Evolutionary conservation across 2,113 vertebrate species (phyloP).

Genomic region (Montifringilla adamsi): DNA sequence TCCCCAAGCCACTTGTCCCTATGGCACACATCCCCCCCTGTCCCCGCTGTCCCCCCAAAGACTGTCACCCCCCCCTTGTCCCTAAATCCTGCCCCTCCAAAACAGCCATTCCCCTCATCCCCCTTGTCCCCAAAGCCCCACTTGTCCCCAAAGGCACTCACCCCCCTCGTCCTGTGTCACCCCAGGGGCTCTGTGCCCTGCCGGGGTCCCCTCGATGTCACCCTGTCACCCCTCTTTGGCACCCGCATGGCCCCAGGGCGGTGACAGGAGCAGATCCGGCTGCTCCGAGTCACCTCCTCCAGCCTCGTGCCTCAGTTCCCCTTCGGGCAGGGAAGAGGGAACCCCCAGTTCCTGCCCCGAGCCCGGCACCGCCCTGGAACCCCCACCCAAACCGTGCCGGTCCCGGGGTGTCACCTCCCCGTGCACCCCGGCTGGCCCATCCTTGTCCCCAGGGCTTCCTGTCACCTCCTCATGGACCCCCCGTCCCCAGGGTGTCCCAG

Average conservation of each 20-base stretch:
- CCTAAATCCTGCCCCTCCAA: neutral
- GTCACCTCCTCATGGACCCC: neutral
- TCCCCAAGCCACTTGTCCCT: neutral
- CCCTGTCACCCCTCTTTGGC: neutral
- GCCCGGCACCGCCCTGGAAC: neutral
- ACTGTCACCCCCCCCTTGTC: neutral
- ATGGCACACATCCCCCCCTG: too few species aligned
- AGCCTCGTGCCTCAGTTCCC: neutral
- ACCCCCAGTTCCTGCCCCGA: neutral
- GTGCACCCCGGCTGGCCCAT: too few species aligned
- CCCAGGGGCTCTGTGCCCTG: neutral
- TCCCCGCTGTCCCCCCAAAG: neutral
- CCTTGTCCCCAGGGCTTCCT: neutral
- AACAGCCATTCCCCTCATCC: too few species aligned
- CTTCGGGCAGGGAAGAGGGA: neutral
- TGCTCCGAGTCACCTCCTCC: neutral
- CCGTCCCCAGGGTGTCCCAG: rapidly evolving
- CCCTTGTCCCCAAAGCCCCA: neutral
- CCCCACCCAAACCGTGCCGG: neutral
- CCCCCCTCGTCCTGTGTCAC: neutral
- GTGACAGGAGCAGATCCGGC: neutral
- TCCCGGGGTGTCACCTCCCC: neutral
- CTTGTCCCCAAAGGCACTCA: neutral
- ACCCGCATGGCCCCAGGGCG: rapidly evolving
- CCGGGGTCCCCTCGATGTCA: neutral